Percentiles rank a stretch among this genome's conserved stretches.
phyloP scores from a whole-genome alignment of 1,140 invertebrate genomes.

The Drosophila ercepeae region DNA sequence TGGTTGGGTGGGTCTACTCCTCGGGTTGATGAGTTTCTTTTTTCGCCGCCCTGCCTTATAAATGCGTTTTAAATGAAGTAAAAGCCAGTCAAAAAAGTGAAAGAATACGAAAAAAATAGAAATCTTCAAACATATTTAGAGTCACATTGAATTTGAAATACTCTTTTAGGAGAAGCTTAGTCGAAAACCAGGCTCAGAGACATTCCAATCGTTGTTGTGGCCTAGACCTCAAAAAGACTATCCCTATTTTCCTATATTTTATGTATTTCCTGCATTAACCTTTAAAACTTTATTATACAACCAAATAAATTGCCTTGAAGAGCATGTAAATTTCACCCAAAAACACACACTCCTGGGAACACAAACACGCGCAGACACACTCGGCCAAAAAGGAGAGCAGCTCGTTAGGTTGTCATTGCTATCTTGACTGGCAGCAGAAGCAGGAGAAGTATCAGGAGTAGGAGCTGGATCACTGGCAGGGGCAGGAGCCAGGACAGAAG shows the following conservation, averaged over 20 bases:
- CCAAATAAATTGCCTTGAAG: slow-evolving; percentile 19
- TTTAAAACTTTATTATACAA: background rate
- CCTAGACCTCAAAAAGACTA: too few species aligned
- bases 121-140: background rate
- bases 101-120: slow-evolving; percentile 22
- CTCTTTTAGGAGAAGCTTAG: slow-evolving; percentile 11
- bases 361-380: slow-evolving; percentile 27
- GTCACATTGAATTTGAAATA: slow-evolving; percentile 1
- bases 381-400: slow-evolving; percentile 36
- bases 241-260: background rate
- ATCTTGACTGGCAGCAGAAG: slow-evolving; percentile 70
- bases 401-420: slow-evolving; percentile 78
- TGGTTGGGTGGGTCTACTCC: slow-evolving; percentile 31
- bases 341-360: slow-evolving; percentile 26
- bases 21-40: slow-evolving; percentile 75
- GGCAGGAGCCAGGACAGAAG: background rate
- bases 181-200: too few species aligned
- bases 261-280: background rate
- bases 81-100: slow-evolving; percentile 67
- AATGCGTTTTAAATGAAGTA: slow-evolving; percentile 83
- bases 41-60: slow-evolving; percentile 66
- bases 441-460: slow-evolving; percentile 8
- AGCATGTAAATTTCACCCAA: slow-evolving; percentile 53
- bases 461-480: background rate
- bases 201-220: too few species aligned